These are phyloP conservation scores for Heloderma charlesbogerti DNA, from an alignment of 2,113 vertebrate species.

Conservation along the genomic window DNA sequence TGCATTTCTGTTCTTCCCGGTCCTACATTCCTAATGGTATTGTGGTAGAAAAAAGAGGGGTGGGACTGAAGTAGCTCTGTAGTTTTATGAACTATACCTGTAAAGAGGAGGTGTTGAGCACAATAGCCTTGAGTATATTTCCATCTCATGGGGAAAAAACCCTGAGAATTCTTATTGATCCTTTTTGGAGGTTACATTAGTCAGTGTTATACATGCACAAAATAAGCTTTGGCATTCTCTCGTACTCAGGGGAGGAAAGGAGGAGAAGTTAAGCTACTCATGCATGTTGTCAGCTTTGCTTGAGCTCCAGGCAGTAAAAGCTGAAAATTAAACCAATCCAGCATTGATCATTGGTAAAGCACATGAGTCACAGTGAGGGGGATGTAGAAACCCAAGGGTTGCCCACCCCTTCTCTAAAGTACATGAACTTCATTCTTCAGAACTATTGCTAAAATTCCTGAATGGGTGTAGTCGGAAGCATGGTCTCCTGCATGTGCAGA, in stretches of 20 bases:
- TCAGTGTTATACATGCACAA: not conserved
- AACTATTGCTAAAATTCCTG: fast-evolving
- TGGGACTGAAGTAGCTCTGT: not conserved
- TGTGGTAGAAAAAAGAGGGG: not conserved
- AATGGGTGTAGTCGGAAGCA: not conserved
- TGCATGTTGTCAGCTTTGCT: not conserved
- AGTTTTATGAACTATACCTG: not conserved
- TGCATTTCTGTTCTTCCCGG: too few relatives aligned
- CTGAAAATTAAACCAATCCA: conserved; percentile 21
- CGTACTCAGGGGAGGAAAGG: not conserved
- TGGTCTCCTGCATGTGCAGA: conserved; percentile 2
- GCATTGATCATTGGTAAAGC: not conserved
- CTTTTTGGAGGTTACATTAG: not conserved
- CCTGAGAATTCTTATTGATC: not conserved
- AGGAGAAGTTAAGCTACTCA: not conserved
- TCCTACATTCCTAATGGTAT: not conserved
- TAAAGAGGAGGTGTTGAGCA: not conserved
- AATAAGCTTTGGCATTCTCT: not conserved
- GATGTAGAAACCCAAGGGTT: not conserved
- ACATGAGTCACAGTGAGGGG: not conserved
- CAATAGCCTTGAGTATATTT: too few relatives aligned
- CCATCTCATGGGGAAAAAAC: not conserved
- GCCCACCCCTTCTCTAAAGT: not conserved
- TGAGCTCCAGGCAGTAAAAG: not conserved
- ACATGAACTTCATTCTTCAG: not conserved